Evolutionary conservation across 2,113 vertebrate genomes (phyloP), one percentile per base, ranked within the genome.

Genomic region (Pycnonotus jocosus): DNA sequence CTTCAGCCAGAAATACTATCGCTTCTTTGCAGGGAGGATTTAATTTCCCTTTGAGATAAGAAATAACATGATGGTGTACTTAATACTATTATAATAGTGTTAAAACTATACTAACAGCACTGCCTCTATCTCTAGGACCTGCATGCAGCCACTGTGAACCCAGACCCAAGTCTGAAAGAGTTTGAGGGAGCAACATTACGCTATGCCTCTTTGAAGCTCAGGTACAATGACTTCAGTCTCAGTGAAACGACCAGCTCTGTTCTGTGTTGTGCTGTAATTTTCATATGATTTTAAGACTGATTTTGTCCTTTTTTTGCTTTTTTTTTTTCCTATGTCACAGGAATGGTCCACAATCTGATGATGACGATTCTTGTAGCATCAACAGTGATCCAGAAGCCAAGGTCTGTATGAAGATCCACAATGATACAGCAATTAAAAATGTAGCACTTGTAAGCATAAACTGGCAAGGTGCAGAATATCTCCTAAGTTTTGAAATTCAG

Each of bases 161-260:
- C 99, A 18, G 99, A 99, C 83, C 99, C 99, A 82, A 99, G 99
- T 95, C 98, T 99, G 69, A 99, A 99, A 96, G 99, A 99, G 44
- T 99, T 99, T 94, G 99, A 99, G 97, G 99, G 98, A 90, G 99
- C 99, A 10, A 99, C 99, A 0, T 97, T 99, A 22, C 99, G 99
- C 86, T 99, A 99, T 68, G 99, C 99, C 37, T 99, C 99, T 81
- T 96, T 99, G 91, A 99, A 99, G 83, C 98, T 99, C 94, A 98
- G 99, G 99, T 99, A 98, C 95, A 81, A 8, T n/a, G 0, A 42
- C 33, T 42, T 66, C 54, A 37, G 25, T 28, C n/a, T 45, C 37
- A 11, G 1, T 3, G 65, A 24, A 28, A 7, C 17, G 8, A 8
- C 13, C 51, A 31, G 15, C 58, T 94, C 47, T 5, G 2, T 30